Evolutionary conservation across 2,888 invertebrate species (phyloP), one percentile per base, ranked within the genome.

Genomic region (Mesorhabditis belari): DNA sequence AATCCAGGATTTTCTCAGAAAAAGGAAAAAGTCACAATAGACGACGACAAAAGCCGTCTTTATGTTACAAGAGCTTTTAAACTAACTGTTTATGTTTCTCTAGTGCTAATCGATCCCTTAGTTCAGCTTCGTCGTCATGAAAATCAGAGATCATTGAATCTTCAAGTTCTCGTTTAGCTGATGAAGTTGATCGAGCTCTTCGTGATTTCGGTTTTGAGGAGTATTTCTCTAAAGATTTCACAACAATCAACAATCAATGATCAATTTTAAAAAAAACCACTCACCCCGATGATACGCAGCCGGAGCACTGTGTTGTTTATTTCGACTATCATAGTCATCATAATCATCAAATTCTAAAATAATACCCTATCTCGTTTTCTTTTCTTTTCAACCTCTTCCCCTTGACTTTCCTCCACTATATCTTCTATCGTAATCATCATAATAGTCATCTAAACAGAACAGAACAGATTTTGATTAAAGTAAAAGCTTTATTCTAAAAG

Each of bases 51-150:
- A n/a, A n/a, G n/a, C n/a, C n/a, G n/a, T n/a, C n/a, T n/a, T n/a
- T n/a, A n/a, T n/a, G n/a, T 35, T 35, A 17, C 9, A 17, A 35
- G 17, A 12, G 9, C 35, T 35, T 35, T 6, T 12, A n/a, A 4
- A 35, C 65, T 28, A 52, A 75, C 75, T 72, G 65, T 63, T 66
- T 64, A 57, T 75, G 75, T 28, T 69, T 71, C 12, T 65, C 63
- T 1, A 75, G 35, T 19, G 64, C 66, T 44, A 63, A 55, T 44
- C 66, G 60, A 44, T 75, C 75, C 52, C 62, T 68, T 55, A 52
- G 44, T n/a, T 63, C 58, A 24, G 67, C 63, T 17, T 68, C 67
- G 21, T 65, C 63, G 58, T 67, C 64, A 29, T 70, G 66, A 52
- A 73, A 73, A 25, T 71, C 73, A 24, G 63, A 64, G 9, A 12